Evolutionary conservation across 2,113 vertebrate species (phyloP).

Genomic region (Tursiops truncatus): DNA sequence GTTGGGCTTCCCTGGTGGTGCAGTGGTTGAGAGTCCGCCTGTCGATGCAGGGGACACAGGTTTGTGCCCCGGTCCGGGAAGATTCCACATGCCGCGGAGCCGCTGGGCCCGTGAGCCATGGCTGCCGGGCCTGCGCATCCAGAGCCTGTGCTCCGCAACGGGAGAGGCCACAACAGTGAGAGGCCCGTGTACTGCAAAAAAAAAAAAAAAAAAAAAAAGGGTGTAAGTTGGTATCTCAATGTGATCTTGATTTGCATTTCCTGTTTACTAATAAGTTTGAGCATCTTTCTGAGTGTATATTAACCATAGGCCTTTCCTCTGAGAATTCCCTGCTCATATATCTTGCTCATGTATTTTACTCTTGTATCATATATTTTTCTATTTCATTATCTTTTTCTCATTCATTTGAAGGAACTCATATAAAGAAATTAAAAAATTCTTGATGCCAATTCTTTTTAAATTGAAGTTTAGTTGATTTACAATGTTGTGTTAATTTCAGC

Average conservation of each 20-base stretch:
- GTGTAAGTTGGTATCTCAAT: not conserved
- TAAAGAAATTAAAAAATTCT: not conserved
- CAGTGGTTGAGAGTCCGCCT: no score
- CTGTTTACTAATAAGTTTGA: not conserved
- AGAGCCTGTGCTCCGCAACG: no score
- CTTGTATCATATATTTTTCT: not conserved
- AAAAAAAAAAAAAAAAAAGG: no score
- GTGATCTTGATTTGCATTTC: conserved; percentile 33
- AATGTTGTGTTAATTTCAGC: not conserved
- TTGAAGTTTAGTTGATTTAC: not conserved
- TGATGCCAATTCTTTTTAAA: not conserved
- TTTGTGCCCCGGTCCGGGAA: no score
- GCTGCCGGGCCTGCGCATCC: no score
- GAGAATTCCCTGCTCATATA: not conserved
- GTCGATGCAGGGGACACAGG: no score
- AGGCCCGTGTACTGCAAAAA: no score
- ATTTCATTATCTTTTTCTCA: not conserved
- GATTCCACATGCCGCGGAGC: no score
- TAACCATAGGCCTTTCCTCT: not conserved
- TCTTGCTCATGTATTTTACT: not conserved
- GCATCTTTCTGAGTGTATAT: not conserved
- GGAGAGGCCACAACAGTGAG: no score
- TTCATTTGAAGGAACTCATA: not conserved
- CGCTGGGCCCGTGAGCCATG: no score
- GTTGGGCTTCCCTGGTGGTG: not conserved